A percentile compares a stretch with the other conserved stretches of the same genome.
phyloP scores from a whole-genome alignment of 2,797 vertebrate species.

The Adrianichthys oophorus region DNA sequence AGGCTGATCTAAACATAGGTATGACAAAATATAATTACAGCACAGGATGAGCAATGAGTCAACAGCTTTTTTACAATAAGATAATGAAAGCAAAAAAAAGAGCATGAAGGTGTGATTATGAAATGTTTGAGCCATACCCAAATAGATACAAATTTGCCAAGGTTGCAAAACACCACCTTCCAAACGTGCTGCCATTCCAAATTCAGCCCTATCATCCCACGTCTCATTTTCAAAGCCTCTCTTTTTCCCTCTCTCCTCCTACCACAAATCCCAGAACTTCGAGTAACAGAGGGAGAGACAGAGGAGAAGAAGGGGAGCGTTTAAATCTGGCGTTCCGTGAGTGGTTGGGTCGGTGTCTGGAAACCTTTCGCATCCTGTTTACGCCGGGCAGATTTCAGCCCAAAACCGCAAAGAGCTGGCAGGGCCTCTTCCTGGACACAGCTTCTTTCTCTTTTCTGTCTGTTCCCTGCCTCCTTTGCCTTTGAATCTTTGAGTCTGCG shows the following conservation, averaged over 20 bases:
- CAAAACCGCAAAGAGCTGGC: conserved; percentile 77
- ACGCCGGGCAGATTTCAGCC: conserved; percentile 77
- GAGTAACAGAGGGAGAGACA: conserved; percentile 45
- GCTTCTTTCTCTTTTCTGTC: conserved; percentile 52
- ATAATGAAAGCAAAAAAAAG: conserved; percentile 54
- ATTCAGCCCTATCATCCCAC: conserved; percentile 71
- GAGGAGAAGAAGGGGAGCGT: conserved; percentile 68
- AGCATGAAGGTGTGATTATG: conserved; percentile 54
- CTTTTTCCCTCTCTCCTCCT: conserved; percentile 70
- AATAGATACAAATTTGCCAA: conserved; percentile 75
- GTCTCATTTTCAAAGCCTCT: conserved; percentile 76
- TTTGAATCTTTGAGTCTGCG: conserved; percentile 48
- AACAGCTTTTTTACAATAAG: conserved; percentile 52
- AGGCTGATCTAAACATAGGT: conserved; percentile 48
- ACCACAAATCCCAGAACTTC: conserved; percentile 78
- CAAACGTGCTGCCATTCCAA: conserved; percentile 66
- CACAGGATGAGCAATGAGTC: conserved; percentile 41
- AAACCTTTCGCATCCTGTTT: conserved; percentile 87
- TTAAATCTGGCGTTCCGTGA: conserved; percentile 82
- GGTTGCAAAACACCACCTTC: conserved; percentile 75
- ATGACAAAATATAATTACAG: conserved; percentile 49
- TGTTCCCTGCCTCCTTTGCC: conserved; percentile 33
- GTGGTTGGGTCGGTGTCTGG: conserved; percentile 81
- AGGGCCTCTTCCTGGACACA: conserved; percentile 66
- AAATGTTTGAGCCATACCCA: conserved; percentile 63